Evolutionary conservation across 2,113 vertebrate species (phyloP), one percentile per base, ranked within the genome.

Genomic region (Bothrops jararaca): DNA sequence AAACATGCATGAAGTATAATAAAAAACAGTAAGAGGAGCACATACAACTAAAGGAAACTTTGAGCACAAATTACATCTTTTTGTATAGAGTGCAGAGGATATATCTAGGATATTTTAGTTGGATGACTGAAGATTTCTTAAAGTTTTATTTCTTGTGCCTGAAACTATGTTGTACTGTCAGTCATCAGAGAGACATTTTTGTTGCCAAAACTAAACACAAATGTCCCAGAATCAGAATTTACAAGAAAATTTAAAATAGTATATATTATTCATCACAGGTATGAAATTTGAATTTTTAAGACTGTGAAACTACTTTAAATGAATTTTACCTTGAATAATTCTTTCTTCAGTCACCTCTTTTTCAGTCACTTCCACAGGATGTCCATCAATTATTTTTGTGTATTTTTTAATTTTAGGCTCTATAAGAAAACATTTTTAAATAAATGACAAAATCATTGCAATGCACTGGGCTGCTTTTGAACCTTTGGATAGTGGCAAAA

Each of bases 321-420:
- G 50, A 92, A 56, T 26, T 18, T 96, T 97, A 98, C 97, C 98
- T 98, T 97, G 97, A 94, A 98, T 97, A 95, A 98, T 97, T 95
- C 97, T 95, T 96, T 98, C 98, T 96, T 98, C 98, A 45, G 97
- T 96, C 92, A 97, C 97, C 94, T 98, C 96, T 96, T 97, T 98
- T 95, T 98, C 97, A 90, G 97, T 98, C 93, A 98, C 97, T 97
- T 98, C 97, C 94, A 98, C 96, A 91, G 98, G 98, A 24, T 95
- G 60, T 24, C 97, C 98, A 88, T 97, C 97, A 96, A 98, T 98
- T 39, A 98, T 97, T 96, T 97, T 98, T 74, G 97, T 98, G 90
- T 98, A 98, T 94, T 96, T 98, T 97, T 98, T 98, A 95, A 98
- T 97, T 95, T 97, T 94, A 94, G 98, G 98, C n/a, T 98, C 98